Base-by-base conservation (phyloP, 2,888 invertebrate species). In the Mythimna ferrago region DNA sequence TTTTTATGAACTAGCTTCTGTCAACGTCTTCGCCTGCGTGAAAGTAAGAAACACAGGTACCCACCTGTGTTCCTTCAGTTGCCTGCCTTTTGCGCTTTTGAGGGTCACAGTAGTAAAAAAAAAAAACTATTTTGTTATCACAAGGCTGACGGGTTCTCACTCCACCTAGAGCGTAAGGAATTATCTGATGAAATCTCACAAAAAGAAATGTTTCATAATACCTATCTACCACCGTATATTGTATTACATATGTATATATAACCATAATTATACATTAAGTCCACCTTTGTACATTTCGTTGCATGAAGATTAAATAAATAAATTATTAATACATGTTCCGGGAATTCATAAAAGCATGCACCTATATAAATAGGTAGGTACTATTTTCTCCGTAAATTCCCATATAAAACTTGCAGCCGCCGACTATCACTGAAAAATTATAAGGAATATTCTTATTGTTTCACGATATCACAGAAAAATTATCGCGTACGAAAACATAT, bases 371-470 rank as follows among this genome's bases (percentile, higher is more conserved):
- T 5, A 32, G 0, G 9, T 16, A 64, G 1, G 9, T 16, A 64
- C 32, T 6, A n/a, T 35, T 66, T 19, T 16, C 11, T 35, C 16
- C 14, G 19, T 62, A 68, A 32, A 44, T 44, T 44, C 5, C 21
- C 16, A 65, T 44, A 44, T 35, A n/a, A 38, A 41, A 41, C 73
- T 26, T 63, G 16, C 41, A 62, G 32, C 9, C 16, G 32, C 9
- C 56, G 11, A 64, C 41, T 35, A 16, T n/a, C 2, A n/a, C 16
- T 7, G 32, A 38, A 11, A 32, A 61, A 71, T 71, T 64, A 51
- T 35, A 54, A 14, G 6, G 19, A 61, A 76, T 51, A 60, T 76
- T 21, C 35, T 51, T 57, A 62, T 65, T 19, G n/a, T 57, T 71
- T 65, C 19, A 51, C 9, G 51, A 51, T 61, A 4, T n/a, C 41